Conservation (phyloP, 2,797 vertebrate genomes). For the Hafferia zeledoni region DNA sequence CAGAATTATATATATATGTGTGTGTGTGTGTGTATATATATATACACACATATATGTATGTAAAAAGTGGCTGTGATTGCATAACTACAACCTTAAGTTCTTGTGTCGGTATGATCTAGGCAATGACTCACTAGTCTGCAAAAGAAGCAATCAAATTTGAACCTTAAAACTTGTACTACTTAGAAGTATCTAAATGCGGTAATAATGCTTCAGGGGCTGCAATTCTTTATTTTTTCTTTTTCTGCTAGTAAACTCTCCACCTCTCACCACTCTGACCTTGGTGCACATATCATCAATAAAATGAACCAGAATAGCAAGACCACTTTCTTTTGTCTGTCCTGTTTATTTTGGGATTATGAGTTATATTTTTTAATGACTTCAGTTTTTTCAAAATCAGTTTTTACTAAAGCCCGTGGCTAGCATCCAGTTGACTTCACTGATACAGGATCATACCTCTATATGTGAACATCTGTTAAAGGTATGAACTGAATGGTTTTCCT, state of each 20-base stretch:
- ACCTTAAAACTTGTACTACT: neutral
- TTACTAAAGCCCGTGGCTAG: conserved; percentile 14
- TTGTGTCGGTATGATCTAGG: neutral
- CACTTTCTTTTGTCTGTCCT: neutral
- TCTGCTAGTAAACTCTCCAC: neutral
- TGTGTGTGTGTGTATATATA: neutral
- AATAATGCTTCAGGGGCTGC: neutral
- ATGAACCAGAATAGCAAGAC: neutral
- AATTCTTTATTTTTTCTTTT: neutral
- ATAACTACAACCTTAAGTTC: neutral
- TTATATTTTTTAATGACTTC: neutral
- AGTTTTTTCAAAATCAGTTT: neutral
- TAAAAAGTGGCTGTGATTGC: neutral
- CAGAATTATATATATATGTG: neutral
- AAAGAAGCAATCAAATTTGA: neutral
- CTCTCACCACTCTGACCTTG: neutral
- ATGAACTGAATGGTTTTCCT: neutral
- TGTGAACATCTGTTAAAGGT: conserved; percentile 45
- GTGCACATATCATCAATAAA: neutral
- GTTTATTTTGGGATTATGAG: conserved; percentile 40
- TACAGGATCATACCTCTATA: neutral
- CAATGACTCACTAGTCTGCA: neutral
- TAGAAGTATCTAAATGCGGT: neutral
- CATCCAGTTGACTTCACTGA: neutral
- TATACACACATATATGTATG: neutral